Conservation (phyloP, 2,888 invertebrate genomes). For the Chloromyia formosa region DNA sequence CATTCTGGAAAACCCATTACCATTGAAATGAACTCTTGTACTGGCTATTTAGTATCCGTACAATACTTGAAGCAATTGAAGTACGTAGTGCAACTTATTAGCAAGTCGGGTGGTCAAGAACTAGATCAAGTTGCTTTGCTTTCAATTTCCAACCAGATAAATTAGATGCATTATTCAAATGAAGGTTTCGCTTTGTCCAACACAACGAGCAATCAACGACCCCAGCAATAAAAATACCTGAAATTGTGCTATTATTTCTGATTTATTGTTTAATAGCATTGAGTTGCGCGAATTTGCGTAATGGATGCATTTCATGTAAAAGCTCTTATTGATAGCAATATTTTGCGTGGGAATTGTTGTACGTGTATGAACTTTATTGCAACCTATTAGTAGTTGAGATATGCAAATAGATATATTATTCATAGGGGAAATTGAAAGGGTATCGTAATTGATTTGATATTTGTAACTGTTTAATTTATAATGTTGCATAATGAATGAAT, state of each 20-base stretch:
- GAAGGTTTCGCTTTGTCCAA: constrained; percentile 34
- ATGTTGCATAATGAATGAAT: too few species aligned
- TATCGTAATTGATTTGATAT: too few species aligned
- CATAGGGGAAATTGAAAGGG: too few species aligned
- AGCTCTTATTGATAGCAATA: background rate
- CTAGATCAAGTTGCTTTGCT: constrained; percentile 17
- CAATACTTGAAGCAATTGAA: too few species aligned
- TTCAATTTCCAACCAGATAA: constrained; percentile 5
- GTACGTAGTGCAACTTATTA: constrained; percentile 3
- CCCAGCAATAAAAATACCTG: constrained; percentile 6
- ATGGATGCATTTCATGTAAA: background rate
- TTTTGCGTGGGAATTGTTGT: background rate
- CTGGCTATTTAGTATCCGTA: background rate
- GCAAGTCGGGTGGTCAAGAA: constrained; percentile 21
- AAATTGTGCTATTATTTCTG: constrained; percentile 20
- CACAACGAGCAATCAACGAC: background rate
- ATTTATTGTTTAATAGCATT: constrained; percentile 6
- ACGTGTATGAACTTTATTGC: background rate
- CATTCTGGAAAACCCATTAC: constrained; percentile 8
- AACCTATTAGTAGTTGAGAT: background rate
- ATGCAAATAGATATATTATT: background rate
- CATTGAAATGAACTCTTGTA: background rate
- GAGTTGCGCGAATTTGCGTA: constrained; percentile 4
- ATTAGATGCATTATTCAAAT: constrained; percentile 19
- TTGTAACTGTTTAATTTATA: too few species aligned